Base-by-base conservation (phyloP, 2,888 invertebrate genomes). In the Euplexia lucipara region DNA sequence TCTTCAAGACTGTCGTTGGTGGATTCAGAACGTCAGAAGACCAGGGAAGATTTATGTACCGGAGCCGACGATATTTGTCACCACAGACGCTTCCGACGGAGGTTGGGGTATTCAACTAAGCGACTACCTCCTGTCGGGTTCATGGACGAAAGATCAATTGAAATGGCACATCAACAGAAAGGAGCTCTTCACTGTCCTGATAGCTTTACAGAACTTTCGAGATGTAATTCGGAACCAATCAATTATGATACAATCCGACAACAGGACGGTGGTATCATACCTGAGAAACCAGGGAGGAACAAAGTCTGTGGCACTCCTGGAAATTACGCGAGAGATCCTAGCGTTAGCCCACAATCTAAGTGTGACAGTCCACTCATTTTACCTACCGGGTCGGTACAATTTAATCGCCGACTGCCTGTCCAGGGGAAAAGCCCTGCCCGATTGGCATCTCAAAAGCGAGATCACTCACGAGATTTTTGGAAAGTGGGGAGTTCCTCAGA, bases 301-400 rank as follows among this genome's bases (percentile, higher is more conserved):
- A 14, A 47, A 42, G 8, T 70, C 61, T 0, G 0, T 56, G 0
- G 2, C 14, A 0, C 42, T 74, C 2, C 1, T 70, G 12, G 58
- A 61, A 12, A 1, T 10, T 12, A 45, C 74, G 2, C 59, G 2
- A 7, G 8, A 64, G 0, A 42, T 70, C 0, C 3, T 74, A 1
- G 0, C 58, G 0, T 8, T 74, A 6, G 58, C 70, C 0, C 10
- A 44, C 0, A 14, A 5, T 2, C 9, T 64, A 39, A 16, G 9
- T 0, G 30, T 44, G 41, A 39, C 18, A n/a, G 8, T 82, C 3
- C 37, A 41, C 1, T n/a, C 75, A 0, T 68, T 67, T 34, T 79
- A 71, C 48, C 47, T 83, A 3, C 83, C 83, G 0, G 83, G 83
- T 0, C 67, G 65, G 0, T 83, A 75, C 83, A 82, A 83, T 30